phyloP scores from a whole-genome alignment of 2,888 invertebrate species.

The Chaitophorus viminalis region DNA sequence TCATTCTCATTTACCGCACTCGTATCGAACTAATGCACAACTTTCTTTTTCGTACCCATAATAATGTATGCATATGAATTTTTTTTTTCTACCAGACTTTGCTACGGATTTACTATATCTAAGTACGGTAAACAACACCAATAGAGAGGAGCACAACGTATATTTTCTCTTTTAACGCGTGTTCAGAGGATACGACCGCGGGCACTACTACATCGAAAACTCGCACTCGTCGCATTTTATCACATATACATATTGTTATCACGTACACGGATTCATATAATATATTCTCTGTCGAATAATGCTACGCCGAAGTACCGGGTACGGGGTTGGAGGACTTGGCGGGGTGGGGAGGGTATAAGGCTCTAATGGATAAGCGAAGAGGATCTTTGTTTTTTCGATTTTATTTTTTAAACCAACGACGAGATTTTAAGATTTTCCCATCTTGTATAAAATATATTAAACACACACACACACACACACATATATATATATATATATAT shows the following conservation, averaged over 20 bases:
- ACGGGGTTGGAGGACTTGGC: too few relatives aligned
- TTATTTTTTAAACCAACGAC: neutral
- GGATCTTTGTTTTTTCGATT: constrained; percentile 3
- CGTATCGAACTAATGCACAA: too few relatives aligned
- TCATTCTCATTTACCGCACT: too few relatives aligned
- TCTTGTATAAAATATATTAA: neutral
- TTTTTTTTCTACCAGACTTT: too few relatives aligned
- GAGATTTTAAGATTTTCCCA: neutral
- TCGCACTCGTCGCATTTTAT: neutral
- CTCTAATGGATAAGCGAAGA: constrained; percentile 32
- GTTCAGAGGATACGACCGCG: neutral
- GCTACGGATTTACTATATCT: too few relatives aligned
- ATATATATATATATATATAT: neutral
- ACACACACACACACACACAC: too few relatives aligned
- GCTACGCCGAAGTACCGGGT: neutral
- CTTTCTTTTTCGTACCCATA: too few relatives aligned
- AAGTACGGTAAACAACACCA: neutral
- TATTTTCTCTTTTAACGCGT: too few relatives aligned
- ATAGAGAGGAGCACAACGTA: neutral
- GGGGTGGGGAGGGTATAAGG: too few relatives aligned
- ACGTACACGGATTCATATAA: too few relatives aligned
- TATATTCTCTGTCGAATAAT: neutral
- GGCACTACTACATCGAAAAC: neutral
- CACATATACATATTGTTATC: too few relatives aligned
- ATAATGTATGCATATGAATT: too few relatives aligned